These are phyloP conservation scores for Zaprionus lachaisei DNA, from an alignment of 1,140 invertebrate species.

Conservation along the genomic window DNA sequence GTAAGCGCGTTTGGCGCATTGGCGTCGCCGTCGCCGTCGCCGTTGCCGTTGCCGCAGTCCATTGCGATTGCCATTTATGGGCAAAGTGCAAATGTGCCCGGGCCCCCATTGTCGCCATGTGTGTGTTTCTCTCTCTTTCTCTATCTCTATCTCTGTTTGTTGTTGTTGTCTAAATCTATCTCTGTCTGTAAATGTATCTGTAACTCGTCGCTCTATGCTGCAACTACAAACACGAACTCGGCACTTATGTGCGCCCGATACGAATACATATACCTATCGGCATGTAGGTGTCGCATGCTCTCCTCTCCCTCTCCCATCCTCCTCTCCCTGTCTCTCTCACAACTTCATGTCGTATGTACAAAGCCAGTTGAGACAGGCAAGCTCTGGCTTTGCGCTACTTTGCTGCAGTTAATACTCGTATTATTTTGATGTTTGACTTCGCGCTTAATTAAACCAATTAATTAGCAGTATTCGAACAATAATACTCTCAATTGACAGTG, in stretches of 20 bases:
- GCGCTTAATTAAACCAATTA: not conserved
- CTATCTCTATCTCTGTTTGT: not conserved
- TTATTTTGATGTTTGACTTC: not conserved
- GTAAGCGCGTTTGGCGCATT: conserved; percentile 57
- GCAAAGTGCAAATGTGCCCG: conserved; percentile 65
- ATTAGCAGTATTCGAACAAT: not conserved
- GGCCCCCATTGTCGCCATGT: conserved; percentile 30
- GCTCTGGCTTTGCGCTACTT: not conserved
- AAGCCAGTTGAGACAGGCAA: not conserved
- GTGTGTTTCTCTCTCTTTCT: conserved; percentile 10
- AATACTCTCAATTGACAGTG: not conserved
- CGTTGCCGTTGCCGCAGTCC: conserved; percentile 32
- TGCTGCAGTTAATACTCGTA: too few relatives aligned
- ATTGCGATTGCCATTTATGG: conserved; percentile 71
- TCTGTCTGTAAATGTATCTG: conserved; percentile 32
- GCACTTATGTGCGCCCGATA: conserved; percentile 37
- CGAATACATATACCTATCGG: conserved; percentile 18
- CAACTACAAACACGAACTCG: conserved; percentile 6
- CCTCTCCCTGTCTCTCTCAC: not conserved
- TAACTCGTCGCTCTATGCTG: conserved; percentile 42
- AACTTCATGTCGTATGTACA: not conserved
- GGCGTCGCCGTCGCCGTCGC: conserved; percentile 41
- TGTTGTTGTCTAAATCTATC: conserved; percentile 34
- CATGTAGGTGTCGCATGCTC: conserved; percentile 21
- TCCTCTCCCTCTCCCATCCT: not conserved